phyloP scores from a whole-genome alignment of 1,140 invertebrate species.

The Schlechtendalia chinensis region DNA sequence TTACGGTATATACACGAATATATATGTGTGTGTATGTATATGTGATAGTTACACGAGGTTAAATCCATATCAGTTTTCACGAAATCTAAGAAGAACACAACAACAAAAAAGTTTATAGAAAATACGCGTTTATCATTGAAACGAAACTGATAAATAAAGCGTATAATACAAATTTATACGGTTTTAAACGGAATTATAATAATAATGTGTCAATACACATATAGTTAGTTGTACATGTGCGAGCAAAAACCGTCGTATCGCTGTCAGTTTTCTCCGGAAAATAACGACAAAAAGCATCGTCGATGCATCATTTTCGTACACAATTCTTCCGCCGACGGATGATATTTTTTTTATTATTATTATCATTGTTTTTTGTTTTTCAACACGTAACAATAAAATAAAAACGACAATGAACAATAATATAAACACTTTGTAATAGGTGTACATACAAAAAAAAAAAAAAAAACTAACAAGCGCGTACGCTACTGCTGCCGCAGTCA shows the following conservation, averaged over 20 bases:
- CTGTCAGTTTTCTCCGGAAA: neutral
- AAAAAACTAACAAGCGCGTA: neutral
- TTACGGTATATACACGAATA: neutral
- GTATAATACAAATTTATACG: neutral
- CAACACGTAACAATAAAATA: neutral
- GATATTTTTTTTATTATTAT: neutral
- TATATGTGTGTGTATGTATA: neutral
- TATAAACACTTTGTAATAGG: too few relatives aligned
- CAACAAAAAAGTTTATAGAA: neutral
- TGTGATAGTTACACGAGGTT: neutral
- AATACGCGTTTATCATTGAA: neutral
- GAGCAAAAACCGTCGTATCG: neutral
- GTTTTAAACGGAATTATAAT: neutral
- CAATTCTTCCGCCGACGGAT: neutral
- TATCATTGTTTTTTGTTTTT: too few relatives aligned
- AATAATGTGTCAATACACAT: neutral
- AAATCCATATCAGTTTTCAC: conserved; percentile 1
- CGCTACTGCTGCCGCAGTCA: too few relatives aligned
- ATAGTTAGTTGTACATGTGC: neutral
- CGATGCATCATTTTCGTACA: neutral
- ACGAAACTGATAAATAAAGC: neutral
- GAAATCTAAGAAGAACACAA: neutral
- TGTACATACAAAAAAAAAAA: neutral
- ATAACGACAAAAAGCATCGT: neutral
- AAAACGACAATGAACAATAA: too few relatives aligned